Evolutionary conservation across 2,888 invertebrate genomes (phyloP), one percentile per base, ranked within the genome.

Genomic region (Andrena praecox): DNA sequence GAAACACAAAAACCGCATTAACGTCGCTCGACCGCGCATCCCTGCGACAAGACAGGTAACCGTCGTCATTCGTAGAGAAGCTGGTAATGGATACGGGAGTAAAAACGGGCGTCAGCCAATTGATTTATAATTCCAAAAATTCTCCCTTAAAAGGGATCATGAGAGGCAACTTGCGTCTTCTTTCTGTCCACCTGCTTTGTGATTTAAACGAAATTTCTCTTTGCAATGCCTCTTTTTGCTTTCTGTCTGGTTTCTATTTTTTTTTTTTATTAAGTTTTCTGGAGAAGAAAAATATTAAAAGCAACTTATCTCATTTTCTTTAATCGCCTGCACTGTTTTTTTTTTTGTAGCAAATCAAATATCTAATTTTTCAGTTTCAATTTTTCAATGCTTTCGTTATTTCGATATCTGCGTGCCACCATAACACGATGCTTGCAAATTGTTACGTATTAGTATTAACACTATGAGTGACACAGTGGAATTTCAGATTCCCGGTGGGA

Each of bases 1-100:
- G 69, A 89, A 85, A 89, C 89, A 89, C 82, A 89, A 89, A 90
- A 89, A 89, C 81, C 84, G 90, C 89, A 89, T 89, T 89, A 89
- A 89, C 87, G 87, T 84, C 75, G 76, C 59, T 68, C 71, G 80
- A 20, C 54, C 68, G 70, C 35, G 75, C 74, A 42, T 75, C 71
- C 73, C 33, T 42, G 63, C 84, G 82, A 77, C 76, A 70, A 48
- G 74, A 76, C 76, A 77, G 74, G 72, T 68, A 76, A 77, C 67
- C 88, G 7, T 42, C 76, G 66, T 80, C 52, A 84, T 68, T 81
- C 80, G 76, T 70, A 69, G 63, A 59, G 64, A 64, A 80, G 60
- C 75, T 74, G 52, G 48, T 70, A 80, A 79, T 63, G 67, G 70
- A 27, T 33, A 31, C 42, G n/a, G 10, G 2, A 0, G 71, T 16